Base-by-base conservation (phyloP, 1,140 invertebrate species). In the Meloidogyne floridensis region DNA sequence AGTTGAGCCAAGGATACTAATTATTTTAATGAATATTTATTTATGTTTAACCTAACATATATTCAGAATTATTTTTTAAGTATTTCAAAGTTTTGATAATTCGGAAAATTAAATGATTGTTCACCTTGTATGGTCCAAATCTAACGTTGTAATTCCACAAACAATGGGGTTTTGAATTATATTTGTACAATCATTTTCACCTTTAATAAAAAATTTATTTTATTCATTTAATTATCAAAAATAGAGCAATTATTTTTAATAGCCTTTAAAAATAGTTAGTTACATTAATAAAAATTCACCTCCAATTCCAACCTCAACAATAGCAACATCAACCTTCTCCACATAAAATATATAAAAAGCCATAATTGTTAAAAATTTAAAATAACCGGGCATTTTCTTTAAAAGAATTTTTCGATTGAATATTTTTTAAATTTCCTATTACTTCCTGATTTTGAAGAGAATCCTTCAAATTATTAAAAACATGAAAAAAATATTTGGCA, bases 291-390 rank as follows among this genome's bases (percentile, higher is more conserved):
- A 47, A 47, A 47, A 47, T 47, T 47, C 47, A 79, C 77, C 77
- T 0, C 98, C 98, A 84, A 99, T 97, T 11, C 98, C 98, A 72
- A 98, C 97, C 92, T 99, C 98, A 8, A 99, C 89, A 65, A 99
- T 93, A 2, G 94, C 95, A 8, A 97, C 96, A 90, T 99, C 95
- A 20, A 93, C 92, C 83, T 95, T 93, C 89, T 96, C 94, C 77
- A 93, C 91, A 0, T 96, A 72, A 90, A 99, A 98, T 4, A 97
- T 91, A 87, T 96, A 93, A 85, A 97, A 95, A 32, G 95, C 94
- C 91, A 99, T 92, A 15, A 98, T 92, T 0, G 96, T 98, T 0
- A 98, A 91, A 90, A 98, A 98, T 80, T 94, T 93, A 91, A 99
- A 99, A 91, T 98, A 99, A 9, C 93, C 91, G 1, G 97, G 97